Percentiles rank a stretch among this genome's conserved stretches.
phyloP scores from a whole-genome alignment of 2,888 invertebrate genomes.

The Julus scandinavius region DNA sequence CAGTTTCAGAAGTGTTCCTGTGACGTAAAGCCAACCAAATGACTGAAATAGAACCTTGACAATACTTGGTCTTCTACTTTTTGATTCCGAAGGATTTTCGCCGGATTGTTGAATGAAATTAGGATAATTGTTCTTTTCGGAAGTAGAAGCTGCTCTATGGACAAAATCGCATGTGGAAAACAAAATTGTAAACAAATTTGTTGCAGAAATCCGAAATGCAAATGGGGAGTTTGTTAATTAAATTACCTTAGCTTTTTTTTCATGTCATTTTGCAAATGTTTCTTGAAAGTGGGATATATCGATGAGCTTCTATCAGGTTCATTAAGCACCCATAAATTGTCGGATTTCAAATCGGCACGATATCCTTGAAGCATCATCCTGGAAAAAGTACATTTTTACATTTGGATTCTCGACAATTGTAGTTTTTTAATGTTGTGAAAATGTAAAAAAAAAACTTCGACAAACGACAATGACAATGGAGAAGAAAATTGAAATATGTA shows the following conservation, averaged over 20 bases:
- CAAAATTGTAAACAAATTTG: neutral
- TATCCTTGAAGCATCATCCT: slow-evolving; percentile 56
- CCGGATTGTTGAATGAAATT: neutral
- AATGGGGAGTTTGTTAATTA: neutral
- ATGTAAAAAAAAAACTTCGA: too few species aligned
- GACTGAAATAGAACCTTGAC: slow-evolving; percentile 52
- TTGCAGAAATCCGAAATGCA: neutral
- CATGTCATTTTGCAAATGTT: slow-evolving; percentile 49
- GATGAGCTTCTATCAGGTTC: slow-evolving; percentile 25
- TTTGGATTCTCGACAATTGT: neutral
- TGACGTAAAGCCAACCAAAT: slow-evolving; percentile 54
- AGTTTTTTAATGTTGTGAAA: too few species aligned
- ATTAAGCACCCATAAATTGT: slow-evolving; percentile 56
- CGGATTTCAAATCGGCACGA: slow-evolving; percentile 42
- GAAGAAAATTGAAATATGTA: too few species aligned
- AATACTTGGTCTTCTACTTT: slow-evolving; percentile 43
- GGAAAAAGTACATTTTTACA: neutral
- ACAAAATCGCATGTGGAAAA: neutral
- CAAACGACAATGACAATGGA: too few species aligned
- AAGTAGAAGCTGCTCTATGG: neutral
- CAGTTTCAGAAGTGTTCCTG: slow-evolving; percentile 53
- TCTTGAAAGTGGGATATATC: slow-evolving; percentile 52
- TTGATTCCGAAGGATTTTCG: neutral
- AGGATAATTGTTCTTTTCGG: neutral
- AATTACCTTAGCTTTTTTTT: slow-evolving; percentile 53